Percentiles rank a stretch among this genome's conserved stretches.
Evolutionary conservation across 2,888 invertebrate species (phyloP).

Genomic region (Geophilus truncorum): DNA sequence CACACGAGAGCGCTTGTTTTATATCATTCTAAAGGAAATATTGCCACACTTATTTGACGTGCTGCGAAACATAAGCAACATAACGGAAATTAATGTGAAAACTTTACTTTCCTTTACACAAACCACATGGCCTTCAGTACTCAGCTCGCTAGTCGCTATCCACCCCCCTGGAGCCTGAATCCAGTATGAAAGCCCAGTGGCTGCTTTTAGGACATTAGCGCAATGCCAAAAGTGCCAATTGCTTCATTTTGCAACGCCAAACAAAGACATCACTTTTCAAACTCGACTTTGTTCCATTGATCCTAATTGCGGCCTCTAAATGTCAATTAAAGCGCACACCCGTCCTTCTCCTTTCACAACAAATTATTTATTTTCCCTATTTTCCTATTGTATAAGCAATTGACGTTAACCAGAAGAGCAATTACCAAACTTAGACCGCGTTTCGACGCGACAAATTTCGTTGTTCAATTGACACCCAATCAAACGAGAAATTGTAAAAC

Average conservation of each 20-base stretch:
- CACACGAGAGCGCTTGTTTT: slow-evolving; percentile 25
- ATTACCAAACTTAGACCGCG: neutral
- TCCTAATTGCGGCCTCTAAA: neutral
- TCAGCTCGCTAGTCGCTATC: neutral
- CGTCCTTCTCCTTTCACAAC: neutral
- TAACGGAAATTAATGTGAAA: slow-evolving; percentile 29
- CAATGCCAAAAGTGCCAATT: slow-evolving; percentile 4
- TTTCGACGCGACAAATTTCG: neutral
- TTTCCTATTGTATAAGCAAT: neutral
- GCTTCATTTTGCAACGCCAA: neutral
- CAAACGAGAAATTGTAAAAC: neutral
- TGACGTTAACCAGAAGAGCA: neutral
- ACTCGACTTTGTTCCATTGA: neutral
- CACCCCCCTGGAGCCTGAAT: neutral
- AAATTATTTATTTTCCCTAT: neutral
- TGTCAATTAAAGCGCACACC: neutral
- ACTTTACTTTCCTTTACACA: slow-evolving; percentile 30
- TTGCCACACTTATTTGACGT: slow-evolving; percentile 20
- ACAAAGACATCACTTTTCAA: slow-evolving; percentile 1
- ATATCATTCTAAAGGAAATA: slow-evolving; percentile 26
- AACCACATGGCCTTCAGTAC: slow-evolving; percentile 25
- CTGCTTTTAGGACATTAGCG: neutral
- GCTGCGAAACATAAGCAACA: slow-evolving; percentile 18
- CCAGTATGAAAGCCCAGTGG: slow-evolving; percentile 1
- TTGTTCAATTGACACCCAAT: neutral